phyloP scores from a whole-genome alignment of 2,797 vertebrate genomes.

The Sebastes melanostomus region DNA sequence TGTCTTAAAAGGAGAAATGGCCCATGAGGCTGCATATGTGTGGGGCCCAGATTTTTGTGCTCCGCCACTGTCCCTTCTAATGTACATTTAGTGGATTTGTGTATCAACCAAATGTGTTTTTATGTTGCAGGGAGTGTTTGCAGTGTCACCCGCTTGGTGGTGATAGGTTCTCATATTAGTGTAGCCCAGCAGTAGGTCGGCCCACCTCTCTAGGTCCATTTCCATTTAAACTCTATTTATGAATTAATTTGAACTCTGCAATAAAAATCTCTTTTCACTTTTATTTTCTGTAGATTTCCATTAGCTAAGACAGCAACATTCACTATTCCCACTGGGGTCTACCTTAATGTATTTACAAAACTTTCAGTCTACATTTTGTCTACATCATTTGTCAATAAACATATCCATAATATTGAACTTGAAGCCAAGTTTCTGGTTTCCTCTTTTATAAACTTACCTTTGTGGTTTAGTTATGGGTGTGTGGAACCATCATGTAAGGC shows the following conservation, averaged over 20 bases:
- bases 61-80: not conserved
- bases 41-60: not conserved
- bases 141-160: not conserved
- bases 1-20: not conserved
- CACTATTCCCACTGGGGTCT: not conserved
- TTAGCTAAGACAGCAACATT: not conserved
- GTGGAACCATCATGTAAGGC: not conserved
- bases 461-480: not conserved
- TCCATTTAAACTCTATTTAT: not conserved
- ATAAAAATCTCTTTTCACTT: not conserved
- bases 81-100: not conserved
- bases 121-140: not conserved
- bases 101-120: not conserved
- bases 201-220: not conserved
- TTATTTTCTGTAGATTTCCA: not conserved
- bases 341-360: not conserved
- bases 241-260: not conserved
- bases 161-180: not conserved
- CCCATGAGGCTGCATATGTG: not conserved
- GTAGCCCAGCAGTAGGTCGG: no score
- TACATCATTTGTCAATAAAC: not conserved
- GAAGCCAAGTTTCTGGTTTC: not conserved
- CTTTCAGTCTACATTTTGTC: not conserved
- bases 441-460: constrained; percentile 23
- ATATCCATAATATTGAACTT: not conserved